These are phyloP conservation scores for Neomonachus schauinslandi DNA, from an alignment of 2,113 vertebrate species.

Conservation along the genomic window DNA sequence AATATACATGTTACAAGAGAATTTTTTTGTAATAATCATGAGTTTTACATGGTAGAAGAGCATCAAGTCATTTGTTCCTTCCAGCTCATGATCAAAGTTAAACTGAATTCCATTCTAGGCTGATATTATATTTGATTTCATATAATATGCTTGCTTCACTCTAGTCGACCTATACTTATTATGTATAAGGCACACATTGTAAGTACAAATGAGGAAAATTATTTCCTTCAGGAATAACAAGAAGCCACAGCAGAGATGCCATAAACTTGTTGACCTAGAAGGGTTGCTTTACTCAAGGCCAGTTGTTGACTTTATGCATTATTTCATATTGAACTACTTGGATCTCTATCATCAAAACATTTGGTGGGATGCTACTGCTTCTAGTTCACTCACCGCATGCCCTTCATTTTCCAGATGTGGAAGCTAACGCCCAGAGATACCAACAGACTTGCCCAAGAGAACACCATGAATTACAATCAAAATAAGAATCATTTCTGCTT, in stretches of 20 bases:
- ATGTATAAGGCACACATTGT: background rate
- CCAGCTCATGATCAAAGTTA: background rate
- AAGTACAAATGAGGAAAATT: background rate
- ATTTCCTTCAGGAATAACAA: background rate
- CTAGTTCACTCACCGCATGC: background rate
- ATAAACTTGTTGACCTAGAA: background rate
- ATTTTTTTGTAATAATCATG: background rate
- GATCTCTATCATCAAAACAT: background rate
- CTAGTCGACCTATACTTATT: background rate
- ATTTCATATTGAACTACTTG: background rate
- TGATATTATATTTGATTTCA: slow-evolving; percentile 2
- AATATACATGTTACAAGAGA: background rate
- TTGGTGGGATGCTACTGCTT: background rate
- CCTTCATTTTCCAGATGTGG: background rate
- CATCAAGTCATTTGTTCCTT: background rate
- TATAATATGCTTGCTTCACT: background rate
- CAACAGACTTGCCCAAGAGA: background rate
- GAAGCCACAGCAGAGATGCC: background rate
- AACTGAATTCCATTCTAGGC: background rate
- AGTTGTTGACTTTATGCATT: background rate
- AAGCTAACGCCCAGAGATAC: background rate
- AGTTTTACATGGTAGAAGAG: background rate
- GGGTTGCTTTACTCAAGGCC: background rate
- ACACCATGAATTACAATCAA: background rate
- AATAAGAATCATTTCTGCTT: background rate